Evolutionary conservation across 2,113 vertebrate species (phyloP).

Genomic region (Periophthalmodon schlosseri): DNA sequence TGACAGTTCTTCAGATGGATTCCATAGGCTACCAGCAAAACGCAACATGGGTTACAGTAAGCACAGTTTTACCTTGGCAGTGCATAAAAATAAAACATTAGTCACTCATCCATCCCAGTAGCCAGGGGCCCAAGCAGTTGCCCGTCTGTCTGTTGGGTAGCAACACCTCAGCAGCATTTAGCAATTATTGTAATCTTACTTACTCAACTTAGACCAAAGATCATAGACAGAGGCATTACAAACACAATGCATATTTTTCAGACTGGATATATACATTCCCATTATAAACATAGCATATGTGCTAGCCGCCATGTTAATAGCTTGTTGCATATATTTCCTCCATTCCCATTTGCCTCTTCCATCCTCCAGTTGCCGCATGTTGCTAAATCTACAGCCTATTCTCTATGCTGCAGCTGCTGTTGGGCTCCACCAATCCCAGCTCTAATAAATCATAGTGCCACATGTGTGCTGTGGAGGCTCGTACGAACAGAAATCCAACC

Average conservation of each 20-base stretch:
- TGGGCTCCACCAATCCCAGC: conserved; percentile 32
- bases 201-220: too few species aligned
- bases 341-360: neutral
- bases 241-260: neutral
- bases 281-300: neutral
- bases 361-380: conserved; percentile 20
- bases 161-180: neutral
- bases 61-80: too few species aligned
- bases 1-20: too few species aligned
- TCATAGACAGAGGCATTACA: neutral
- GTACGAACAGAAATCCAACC: conserved; percentile 45
- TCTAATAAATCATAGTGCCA: conserved; percentile 51
- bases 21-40: too few species aligned
- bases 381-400: conserved; percentile 15
- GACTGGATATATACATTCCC: neutral
- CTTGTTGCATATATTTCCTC: neutral
- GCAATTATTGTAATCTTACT: neutral
- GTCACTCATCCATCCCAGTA: too few species aligned
- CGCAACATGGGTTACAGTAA: too few species aligned
- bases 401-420: conserved; percentile 26
- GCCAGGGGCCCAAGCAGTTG: too few species aligned
- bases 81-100: too few species aligned
- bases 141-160: too few species aligned
- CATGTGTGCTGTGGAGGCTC: conserved; percentile 18
- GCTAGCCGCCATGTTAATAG: neutral